Evolutionary conservation across 2,113 vertebrate species (phyloP), one percentile per base, ranked within the genome.

Genomic region (Eira barbara): DNA sequence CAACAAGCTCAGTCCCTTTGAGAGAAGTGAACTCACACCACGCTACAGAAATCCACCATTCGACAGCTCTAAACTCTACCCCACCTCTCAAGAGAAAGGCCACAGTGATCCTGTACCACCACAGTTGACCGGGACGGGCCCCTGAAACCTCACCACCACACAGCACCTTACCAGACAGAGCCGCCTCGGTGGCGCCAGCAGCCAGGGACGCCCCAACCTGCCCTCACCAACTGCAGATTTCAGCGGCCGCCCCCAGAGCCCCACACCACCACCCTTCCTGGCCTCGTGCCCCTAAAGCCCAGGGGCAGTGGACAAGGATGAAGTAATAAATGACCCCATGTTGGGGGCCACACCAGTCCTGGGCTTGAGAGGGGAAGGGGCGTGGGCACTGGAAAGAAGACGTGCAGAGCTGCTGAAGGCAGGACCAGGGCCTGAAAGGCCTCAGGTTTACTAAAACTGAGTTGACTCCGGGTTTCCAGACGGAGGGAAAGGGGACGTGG

Each of bases 171-270:
- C 57, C 83, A 96, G 92, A 80, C 81, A 80, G 69, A 81, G 91
- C 74, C 7, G 61, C 84, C 92, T 67, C 57, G 12, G 29, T 76
- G 95, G 92, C 52, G 36, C 93, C 95, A 59, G 85, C 92, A 97
- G 69, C 45, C 82, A 88, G 92, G 63, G 79, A 97, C 29, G 42
- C 92, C 95, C 94, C 90, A 94, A 97, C 94, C 94, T 96, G 97
- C 79, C 95, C 97, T 82, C 2, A 1, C 74, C 67, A 84, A 89
- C 23, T 1, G 89, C 31, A 1, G 69, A 93, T 55, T 85, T 65
- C 80, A 52, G 45, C 73, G 47, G 45, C 86, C 95, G 97, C 88
- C 87, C 95, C 87, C 92, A 97, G 52, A 87, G 57, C 31, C 90
- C 89, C 86, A 73, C 74, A 78, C 74, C 14, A 15, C 18, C 6